Percentiles rank a stretch among this genome's conserved stretches.
Evolutionary conservation across 2,797 vertebrate genomes (phyloP).

Genomic region (Epinephelus awoara): DNA sequence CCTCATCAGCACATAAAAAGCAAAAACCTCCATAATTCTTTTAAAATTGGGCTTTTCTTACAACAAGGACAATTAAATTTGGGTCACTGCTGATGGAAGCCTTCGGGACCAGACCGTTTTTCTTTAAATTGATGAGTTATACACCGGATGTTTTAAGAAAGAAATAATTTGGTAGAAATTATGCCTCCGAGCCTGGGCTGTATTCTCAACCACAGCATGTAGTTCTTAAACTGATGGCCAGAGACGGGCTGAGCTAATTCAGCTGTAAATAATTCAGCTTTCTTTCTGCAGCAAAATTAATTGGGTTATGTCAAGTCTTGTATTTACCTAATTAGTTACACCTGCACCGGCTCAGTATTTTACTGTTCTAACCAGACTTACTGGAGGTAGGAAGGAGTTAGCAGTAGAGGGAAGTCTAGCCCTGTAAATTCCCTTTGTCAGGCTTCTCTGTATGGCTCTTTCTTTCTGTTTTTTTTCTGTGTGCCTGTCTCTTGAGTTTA

Average conservation of each 20-base stretch:
- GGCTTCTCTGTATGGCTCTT: constrained; percentile 31
- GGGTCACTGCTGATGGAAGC: constrained; percentile 28
- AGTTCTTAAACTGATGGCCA: constrained; percentile 57
- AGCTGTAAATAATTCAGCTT: constrained; percentile 70
- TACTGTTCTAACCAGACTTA: constrained; percentile 50
- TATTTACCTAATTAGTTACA: constrained; percentile 72
- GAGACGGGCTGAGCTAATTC: constrained; percentile 61
- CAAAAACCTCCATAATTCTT: constrained; percentile 1
- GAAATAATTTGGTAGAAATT: constrained; percentile 40
- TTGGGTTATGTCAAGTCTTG: constrained; percentile 66
- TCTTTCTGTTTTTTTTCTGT: constrained; percentile 19
- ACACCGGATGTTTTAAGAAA: constrained; percentile 45
- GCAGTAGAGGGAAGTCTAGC: constrained; percentile 23
- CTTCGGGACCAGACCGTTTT: constrained; percentile 22
- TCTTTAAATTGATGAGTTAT: constrained; percentile 45
- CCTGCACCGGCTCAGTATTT: constrained; percentile 54
- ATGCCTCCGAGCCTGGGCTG: constrained; percentile 40
- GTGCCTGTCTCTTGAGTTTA: constrained; percentile 52
- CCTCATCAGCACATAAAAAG: constrained; percentile 9
- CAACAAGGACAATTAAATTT: constrained; percentile 28
- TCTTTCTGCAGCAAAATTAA: constrained; percentile 65
- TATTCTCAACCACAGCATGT: constrained; percentile 31
- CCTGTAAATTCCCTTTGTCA: constrained; percentile 44
- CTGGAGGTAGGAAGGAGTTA: constrained; percentile 33
- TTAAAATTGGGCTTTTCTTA: constrained; percentile 9